These are phyloP conservation scores for Heterotis niloticus DNA, from an alignment of 2,113 vertebrate species.

Conservation along the genomic window DNA sequence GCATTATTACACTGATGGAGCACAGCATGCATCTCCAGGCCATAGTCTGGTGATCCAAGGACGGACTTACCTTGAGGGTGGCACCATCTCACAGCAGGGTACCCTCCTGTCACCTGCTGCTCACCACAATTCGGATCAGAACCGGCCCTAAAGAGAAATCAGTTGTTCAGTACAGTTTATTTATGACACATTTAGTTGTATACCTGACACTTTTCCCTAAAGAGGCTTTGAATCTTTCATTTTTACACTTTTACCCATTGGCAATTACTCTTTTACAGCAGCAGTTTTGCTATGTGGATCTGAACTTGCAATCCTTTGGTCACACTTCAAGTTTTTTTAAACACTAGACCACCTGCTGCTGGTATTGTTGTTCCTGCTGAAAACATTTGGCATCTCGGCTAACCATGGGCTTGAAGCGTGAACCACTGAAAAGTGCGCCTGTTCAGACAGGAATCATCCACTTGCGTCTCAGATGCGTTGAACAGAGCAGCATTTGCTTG, in stretches of 20 bases:
- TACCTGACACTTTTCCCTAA: constrained; percentile 35
- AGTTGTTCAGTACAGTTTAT: constrained; percentile 35
- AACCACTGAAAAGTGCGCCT: no score
- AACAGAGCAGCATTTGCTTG: no score
- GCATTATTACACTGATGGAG: background rate
- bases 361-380: background rate
- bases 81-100: background rate
- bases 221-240: no score
- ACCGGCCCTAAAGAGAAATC: constrained; percentile 39
- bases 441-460: no score
- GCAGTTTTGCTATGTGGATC: background rate
- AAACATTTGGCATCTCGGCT: background rate
- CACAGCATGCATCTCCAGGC: background rate
- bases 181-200: constrained; percentile 37
- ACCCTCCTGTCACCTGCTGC: background rate
- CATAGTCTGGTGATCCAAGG: background rate
- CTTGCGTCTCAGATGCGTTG: no score
- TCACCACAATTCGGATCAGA: constrained; percentile 27
- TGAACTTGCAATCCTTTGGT: background rate
- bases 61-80: background rate
- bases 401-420: no score
- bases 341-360: background rate
- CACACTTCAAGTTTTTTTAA: constrained; percentile 1
- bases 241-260: no score
- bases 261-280: no score